Percentiles rank a stretch among this genome's conserved stretches.
Conservation (phyloP, 2,113 vertebrate genomes). For the Motacilla alba region DNA sequence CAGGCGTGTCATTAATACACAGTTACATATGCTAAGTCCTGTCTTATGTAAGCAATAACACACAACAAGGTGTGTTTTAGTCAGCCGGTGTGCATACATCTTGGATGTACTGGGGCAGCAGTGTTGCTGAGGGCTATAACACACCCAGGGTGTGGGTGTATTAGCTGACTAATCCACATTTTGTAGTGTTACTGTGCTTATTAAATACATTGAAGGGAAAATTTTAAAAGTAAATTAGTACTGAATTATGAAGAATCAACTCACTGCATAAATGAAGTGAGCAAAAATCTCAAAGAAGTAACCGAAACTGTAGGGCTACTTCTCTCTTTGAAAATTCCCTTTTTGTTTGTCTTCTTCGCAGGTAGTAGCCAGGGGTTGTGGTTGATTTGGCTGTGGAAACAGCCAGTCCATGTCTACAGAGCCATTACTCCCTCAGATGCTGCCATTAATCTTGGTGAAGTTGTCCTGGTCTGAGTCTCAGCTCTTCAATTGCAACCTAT, state of each 20-base stretch:
- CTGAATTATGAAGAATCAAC: not conserved
- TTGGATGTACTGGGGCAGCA: not conserved
- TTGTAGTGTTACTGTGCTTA: not conserved
- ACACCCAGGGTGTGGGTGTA: slow-evolving; percentile 39
- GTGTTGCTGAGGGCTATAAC: slow-evolving; percentile 16
- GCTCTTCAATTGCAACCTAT: not conserved
- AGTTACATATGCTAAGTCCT: slow-evolving; percentile 19
- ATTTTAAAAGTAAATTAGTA: slow-evolving; percentile 15
- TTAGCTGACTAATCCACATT: slow-evolving; percentile 19
- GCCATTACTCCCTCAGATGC: not conserved
- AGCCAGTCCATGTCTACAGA: fast-evolving
- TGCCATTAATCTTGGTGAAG: not conserved
- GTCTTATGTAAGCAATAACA: slow-evolving; percentile 29
- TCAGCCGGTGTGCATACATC: not conserved
- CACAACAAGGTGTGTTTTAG: not conserved
- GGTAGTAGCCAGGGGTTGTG: not conserved
- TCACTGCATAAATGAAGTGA: not conserved
- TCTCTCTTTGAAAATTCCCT: not conserved
- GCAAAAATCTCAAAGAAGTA: not conserved
- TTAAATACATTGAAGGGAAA: slow-evolving; percentile 8
- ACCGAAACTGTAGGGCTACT: not conserved
- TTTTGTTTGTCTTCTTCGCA: not conserved
- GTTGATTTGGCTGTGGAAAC: not conserved
- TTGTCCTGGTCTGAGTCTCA: not conserved
- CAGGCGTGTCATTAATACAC: slow-evolving; percentile 24